Percentiles rank a stretch among this genome's conserved stretches.
phyloP scores from a whole-genome alignment of 2,888 invertebrate genomes.

The Microctonus brassicae region DNA sequence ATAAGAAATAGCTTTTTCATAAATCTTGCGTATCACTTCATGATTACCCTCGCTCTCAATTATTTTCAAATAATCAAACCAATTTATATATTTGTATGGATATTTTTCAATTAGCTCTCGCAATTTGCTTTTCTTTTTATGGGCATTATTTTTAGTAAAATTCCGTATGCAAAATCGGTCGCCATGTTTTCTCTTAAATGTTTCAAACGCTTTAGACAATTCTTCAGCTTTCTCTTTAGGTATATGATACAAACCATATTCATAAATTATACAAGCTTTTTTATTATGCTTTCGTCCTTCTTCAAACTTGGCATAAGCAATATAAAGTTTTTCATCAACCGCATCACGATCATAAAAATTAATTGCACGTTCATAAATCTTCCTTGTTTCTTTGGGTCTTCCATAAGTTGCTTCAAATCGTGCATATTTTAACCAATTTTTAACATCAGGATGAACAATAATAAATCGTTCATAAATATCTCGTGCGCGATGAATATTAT shows the following conservation, averaged over 20 bases:
- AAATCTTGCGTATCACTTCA: slow-evolving; percentile 91
- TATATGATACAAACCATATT: slow-evolving; percentile 95
- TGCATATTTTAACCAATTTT: slow-evolving; percentile 99
- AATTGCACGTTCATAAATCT: slow-evolving; percentile 93
- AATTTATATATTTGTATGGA: slow-evolving; percentile 98
- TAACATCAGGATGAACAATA: slow-evolving; percentile 96
- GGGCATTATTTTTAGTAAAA: slow-evolving; percentile 98
- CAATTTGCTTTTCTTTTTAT: slow-evolving; percentile 97
- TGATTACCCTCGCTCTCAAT: slow-evolving; percentile 90
- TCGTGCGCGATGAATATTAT: slow-evolving; percentile 94
- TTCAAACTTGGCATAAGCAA: slow-evolving; percentile 98
- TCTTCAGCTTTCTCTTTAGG: slow-evolving; percentile 93
- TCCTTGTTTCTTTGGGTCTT: slow-evolving; percentile 89
- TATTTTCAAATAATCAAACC: slow-evolving; percentile 98
- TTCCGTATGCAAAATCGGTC: slow-evolving; percentile 95
- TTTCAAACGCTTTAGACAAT: slow-evolving; percentile 95
- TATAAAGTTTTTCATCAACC: slow-evolving; percentile 92
- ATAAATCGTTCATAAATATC: slow-evolving; percentile 96
- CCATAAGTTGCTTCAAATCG: slow-evolving; percentile 96
- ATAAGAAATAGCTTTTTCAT: slow-evolving; percentile 97
- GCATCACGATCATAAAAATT: slow-evolving; percentile 98
- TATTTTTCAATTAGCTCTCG: slow-evolving; percentile 95
- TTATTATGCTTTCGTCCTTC: slow-evolving; percentile 99
- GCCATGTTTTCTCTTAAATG: slow-evolving; percentile 99
- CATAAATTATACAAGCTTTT: slow-evolving; percentile 95